Percentiles rank a stretch among this genome's conserved stretches.
phyloP scores from a whole-genome alignment of 2,113 vertebrate species.

The Muntiacus reevesi region DNA sequence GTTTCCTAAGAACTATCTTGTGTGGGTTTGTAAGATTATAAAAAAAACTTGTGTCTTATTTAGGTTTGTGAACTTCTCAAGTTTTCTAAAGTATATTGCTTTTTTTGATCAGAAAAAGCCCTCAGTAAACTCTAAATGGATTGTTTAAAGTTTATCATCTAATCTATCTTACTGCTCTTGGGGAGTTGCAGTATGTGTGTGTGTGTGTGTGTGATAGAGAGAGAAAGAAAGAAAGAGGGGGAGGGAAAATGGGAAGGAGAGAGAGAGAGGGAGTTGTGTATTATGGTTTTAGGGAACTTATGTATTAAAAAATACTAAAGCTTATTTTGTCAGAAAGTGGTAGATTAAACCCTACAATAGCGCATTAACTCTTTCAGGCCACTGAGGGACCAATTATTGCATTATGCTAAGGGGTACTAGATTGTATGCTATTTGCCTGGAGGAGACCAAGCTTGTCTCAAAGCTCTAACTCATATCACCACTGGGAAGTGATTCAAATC shows the following conservation, averaged over 20 bases:
- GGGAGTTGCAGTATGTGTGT: background rate
- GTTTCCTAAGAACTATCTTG: background rate
- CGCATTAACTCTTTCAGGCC: conserved; percentile 69
- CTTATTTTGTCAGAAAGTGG: conserved; percentile 58
- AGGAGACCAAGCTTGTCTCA: conserved; percentile 43
- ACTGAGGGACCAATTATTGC: conserved; percentile 72
- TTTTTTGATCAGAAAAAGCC: background rate
- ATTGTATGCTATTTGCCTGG: conserved; percentile 53
- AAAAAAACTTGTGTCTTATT: conserved; percentile 7
- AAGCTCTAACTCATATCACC: conserved; percentile 58
- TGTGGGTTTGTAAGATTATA: background rate
- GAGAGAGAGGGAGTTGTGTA: background rate
- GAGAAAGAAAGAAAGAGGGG: background rate
- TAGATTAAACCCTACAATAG: conserved; percentile 58
- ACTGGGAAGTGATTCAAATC: conserved; percentile 66
- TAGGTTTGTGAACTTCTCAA: background rate
- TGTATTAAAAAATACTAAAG: conserved; percentile 40
- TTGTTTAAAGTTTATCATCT: conserved; percentile 1
- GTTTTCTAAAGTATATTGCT: background rate
- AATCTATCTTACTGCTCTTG: background rate
- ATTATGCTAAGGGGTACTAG: conserved; percentile 54
- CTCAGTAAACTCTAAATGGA: background rate
- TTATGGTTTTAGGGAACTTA: conserved; percentile 26
- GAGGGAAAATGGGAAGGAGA: background rate
- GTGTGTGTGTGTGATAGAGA: background rate